Percentiles rank a stretch among this genome's conserved stretches.
Conservation (phyloP, 2,113 vertebrate species). For the Ageneiosus marmoratus region DNA sequence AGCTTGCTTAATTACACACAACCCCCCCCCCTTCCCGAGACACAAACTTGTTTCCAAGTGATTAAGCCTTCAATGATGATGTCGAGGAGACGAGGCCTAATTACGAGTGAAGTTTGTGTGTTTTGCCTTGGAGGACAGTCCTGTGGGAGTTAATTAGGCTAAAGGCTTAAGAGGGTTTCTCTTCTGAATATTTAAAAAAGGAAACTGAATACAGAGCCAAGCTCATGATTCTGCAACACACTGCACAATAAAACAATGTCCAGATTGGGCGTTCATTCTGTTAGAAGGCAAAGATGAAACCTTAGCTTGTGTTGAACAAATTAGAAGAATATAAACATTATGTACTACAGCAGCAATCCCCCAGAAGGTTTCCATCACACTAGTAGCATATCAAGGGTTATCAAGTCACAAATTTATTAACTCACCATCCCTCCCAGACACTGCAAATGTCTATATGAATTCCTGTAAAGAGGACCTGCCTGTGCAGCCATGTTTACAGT, state of each 20-base stretch:
- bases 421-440: neutral
- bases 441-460: neutral
- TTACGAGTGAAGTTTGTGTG: slow-evolving; percentile 58
- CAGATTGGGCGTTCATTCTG: neutral
- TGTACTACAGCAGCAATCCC: too few species aligned
- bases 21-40: slow-evolving; percentile 52
- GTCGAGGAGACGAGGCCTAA: slow-evolving; percentile 61
- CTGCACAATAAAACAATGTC: neutral
- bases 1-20: slow-evolving; percentile 61
- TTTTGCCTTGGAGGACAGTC: slow-evolving; percentile 46
- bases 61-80: slow-evolving; percentile 62
- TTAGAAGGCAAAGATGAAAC: neutral
- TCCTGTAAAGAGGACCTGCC: neutral
- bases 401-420: neutral
- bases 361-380: neutral
- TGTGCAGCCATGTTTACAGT: neutral
- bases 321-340: neutral
- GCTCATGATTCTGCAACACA: neutral
- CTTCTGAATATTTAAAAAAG: neutral
- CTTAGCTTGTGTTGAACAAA: neutral
- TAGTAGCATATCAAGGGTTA: neutral
- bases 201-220: neutral
- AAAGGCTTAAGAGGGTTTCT: slow-evolving; percentile 17
- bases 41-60: slow-evolving; percentile 60
- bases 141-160: slow-evolving; percentile 65